Evolutionary conservation across 2,113 vertebrate species (phyloP).

Genomic region (Burhinus bistriatus): DNA sequence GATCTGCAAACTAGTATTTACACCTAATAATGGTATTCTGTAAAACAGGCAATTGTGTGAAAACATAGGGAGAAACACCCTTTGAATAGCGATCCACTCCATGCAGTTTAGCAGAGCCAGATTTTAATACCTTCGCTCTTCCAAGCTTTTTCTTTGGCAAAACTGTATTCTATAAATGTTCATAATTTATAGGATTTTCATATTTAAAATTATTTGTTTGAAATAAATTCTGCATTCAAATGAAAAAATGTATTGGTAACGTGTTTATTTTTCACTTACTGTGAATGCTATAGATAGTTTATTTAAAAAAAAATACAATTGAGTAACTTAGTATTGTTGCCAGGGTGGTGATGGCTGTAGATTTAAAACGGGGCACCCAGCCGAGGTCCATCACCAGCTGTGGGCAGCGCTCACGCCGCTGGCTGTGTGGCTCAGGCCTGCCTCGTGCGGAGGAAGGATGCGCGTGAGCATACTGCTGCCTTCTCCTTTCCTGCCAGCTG

Average conservation of each 20-base stretch:
- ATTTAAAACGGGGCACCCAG: not conserved
- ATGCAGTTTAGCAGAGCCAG: not conserved
- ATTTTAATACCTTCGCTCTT: not conserved
- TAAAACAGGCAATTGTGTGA: not conserved
- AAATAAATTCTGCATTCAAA: conserved; percentile 15
- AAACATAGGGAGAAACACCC: not conserved
- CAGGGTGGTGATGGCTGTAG: not conserved
- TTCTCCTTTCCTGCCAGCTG: not conserved
- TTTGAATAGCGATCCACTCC: not conserved
- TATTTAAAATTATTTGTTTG: not conserved
- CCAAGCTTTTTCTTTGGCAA: not conserved
- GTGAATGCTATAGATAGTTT: not conserved
- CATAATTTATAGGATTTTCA: not conserved
- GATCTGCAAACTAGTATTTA: not conserved
- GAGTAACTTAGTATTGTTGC: not conserved
- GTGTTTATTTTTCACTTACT: not conserved
- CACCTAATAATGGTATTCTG: not conserved
- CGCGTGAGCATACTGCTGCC: not conserved
- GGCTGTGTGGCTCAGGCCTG: not conserved
- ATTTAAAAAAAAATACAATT: not conserved
- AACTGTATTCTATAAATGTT: not conserved
- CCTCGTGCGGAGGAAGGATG: too few relatives aligned
- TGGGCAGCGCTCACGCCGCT: fast-evolving
- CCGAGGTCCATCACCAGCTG: fast-evolving
- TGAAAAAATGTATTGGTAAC: not conserved